These are phyloP conservation scores for Argya squamiceps DNA, from an alignment of 2,797 vertebrate species.

Conservation along the genomic window DNA sequence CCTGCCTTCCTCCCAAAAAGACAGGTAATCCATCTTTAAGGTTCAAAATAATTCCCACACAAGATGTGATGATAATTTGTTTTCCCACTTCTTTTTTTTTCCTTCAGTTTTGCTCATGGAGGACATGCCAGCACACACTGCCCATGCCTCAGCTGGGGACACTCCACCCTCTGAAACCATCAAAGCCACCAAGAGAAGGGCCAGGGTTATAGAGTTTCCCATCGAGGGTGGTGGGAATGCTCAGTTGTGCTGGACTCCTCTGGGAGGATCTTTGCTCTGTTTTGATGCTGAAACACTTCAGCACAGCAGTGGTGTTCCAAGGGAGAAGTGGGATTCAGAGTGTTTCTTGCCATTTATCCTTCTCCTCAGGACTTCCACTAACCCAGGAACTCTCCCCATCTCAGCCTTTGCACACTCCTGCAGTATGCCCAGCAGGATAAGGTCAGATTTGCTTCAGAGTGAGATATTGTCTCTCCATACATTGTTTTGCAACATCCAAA, in stretches of 20 bases:
- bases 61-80: neutral
- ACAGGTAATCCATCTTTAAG: neutral
- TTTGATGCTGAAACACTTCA: neutral
- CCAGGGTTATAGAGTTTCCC: neutral
- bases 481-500: neutral
- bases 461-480: neutral
- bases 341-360: neutral
- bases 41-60: neutral
- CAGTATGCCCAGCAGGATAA: neutral
- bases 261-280: neutral
- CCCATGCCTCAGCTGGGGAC: neutral
- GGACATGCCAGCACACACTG: neutral
- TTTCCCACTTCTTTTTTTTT: neutral
- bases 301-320: neutral
- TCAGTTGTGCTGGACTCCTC: neutral
- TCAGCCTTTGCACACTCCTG: neutral
- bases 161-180: neutral
- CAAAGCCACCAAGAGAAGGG: neutral
- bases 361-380: neutral
- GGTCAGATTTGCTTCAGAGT: neutral
- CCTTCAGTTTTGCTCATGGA: accelerated
- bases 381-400: neutral
- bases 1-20: neutral
- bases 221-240: accelerated
- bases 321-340: neutral